A percentile compares a stretch with the other conserved stretches of the same genome.
phyloP scores from a whole-genome alignment of 2,888 invertebrate genomes.

The Malthinus seriepunctatus region DNA sequence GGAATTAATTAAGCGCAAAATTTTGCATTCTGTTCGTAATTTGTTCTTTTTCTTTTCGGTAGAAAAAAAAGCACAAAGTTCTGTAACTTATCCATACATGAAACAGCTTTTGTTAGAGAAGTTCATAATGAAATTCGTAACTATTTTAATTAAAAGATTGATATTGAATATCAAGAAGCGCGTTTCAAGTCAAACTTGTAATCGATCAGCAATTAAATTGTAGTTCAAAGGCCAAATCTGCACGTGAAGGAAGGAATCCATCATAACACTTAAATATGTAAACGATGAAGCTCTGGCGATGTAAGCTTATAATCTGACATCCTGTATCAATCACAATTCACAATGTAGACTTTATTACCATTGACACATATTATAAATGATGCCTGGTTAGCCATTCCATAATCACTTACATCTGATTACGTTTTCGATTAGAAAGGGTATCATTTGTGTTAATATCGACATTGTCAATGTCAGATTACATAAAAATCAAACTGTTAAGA shows the following conservation, averaged over 20 bases:
- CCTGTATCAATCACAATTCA: slow-evolving; percentile 46
- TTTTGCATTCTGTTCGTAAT: no score
- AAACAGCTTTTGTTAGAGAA: no score
- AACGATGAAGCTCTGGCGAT: slow-evolving; percentile 19
- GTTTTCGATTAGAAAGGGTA: slow-evolving; percentile 33
- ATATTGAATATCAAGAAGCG: background rate
- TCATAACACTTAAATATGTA: slow-evolving; percentile 26
- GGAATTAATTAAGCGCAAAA: no score
- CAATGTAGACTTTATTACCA: slow-evolving; percentile 51
- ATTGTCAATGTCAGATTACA: slow-evolving; percentile 28
- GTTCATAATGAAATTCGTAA: background rate
- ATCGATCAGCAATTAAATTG: slow-evolving; percentile 31
- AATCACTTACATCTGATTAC: slow-evolving; percentile 39
- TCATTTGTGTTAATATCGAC: slow-evolving; percentile 34
- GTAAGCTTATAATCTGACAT: slow-evolving; percentile 31
- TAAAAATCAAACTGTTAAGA: slow-evolving; percentile 4
- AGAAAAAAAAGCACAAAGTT: no score
- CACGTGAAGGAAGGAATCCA: slow-evolving; percentile 34
- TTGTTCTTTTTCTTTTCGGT: no score
- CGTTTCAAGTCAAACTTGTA: slow-evolving; percentile 14
- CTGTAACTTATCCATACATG: no score
- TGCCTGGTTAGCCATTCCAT: slow-evolving; percentile 35
- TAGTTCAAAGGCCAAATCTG: slow-evolving; percentile 33
- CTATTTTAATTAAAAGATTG: background rate
- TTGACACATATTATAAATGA: slow-evolving; percentile 51